Conservation (phyloP, 2,888 invertebrate species). For the Tiliacea aurago region DNA sequence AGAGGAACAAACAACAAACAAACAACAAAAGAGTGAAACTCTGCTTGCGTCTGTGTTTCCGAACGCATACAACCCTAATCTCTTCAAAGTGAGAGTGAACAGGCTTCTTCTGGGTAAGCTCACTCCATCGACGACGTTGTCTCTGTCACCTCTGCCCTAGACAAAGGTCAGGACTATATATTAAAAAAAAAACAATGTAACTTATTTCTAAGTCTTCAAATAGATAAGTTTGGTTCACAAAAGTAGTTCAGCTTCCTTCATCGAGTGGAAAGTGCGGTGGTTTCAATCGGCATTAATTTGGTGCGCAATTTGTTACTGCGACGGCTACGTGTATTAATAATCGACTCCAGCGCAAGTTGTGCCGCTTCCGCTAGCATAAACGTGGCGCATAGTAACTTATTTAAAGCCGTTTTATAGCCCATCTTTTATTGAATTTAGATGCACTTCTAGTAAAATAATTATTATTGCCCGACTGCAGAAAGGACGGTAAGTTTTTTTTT, state of each 20-base stretch:
- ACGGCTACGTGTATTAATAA: slow-evolving; percentile 65
- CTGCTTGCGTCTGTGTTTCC: too few species aligned
- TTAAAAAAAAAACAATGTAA: not conserved
- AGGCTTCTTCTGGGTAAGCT: too few species aligned
- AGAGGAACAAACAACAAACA: too few species aligned
- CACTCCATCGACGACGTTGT: too few species aligned
- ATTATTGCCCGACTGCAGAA: not conserved
- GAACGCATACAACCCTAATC: too few species aligned
- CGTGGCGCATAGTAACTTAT: slow-evolving; percentile 13
- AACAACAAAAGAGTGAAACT: too few species aligned
- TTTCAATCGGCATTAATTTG: slow-evolving; percentile 75
- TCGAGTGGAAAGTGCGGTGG: slow-evolving; percentile 48
- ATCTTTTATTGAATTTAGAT: not conserved
- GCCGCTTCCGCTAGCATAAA: slow-evolving; percentile 38
- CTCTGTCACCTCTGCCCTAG: too few species aligned
- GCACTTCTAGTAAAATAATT: not conserved
- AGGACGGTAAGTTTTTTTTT: not conserved
- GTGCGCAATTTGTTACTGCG: slow-evolving; percentile 76
- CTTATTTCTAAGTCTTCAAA: not conserved
- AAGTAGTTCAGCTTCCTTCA: slow-evolving; percentile 30
- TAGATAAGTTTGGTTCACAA: slow-evolving; percentile 14
- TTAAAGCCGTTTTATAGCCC: not conserved
- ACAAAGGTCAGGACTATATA: too few species aligned
- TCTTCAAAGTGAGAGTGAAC: too few species aligned
- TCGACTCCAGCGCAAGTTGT: slow-evolving; percentile 48